Base-by-base conservation (phyloP, 2,888 invertebrate genomes). In the Xestia sexstrigata region DNA sequence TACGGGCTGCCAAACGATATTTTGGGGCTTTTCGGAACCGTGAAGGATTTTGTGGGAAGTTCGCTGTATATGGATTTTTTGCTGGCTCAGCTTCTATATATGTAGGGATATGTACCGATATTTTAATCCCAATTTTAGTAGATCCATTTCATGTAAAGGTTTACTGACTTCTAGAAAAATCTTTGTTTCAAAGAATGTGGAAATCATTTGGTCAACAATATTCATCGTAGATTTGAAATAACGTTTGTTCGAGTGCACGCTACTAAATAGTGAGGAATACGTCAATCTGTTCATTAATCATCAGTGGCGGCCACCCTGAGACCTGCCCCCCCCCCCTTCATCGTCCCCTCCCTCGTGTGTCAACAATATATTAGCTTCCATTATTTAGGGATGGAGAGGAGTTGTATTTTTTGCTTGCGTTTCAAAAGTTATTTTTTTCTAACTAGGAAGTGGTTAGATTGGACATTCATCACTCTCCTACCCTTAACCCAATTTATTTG, bases 271-370 rank as follows among this genome's bases (percentile, higher is more conserved):
- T 92, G 91, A 92, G 90, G 91, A 90, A 93, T 91, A 92, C 92
- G 91, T 94, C 93, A 93, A 94, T 94, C 92, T 91, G 91, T 92
- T 90, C 93, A 95, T 95, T 94, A 95, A 95, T 95, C 94, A 95
- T 93, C 90, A 88, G 85, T 83, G 88, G 90, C 89, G 79, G 80
- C 86, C 85, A 82, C 79, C 73, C 78, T 72, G 77, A 86, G 85
- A 74, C 84, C 86, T 83, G 86, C 78, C 78, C 79, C 90, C 83
- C 88, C 55, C 63, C 55, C 68, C 88, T 17, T 85, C 77, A 79
- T 90, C 86, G 79, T 81, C 90, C 83, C 88, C 85, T 79, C 75
- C 90, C 83, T 88, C 88, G 73, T 89, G 90, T 94, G 94, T 94
- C 94, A 94, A 94, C 94, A 93, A 93, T 93, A 92, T 93, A 93